phyloP scores from a whole-genome alignment of 2,797 vertebrate species.

The Eulemur rubriventer region DNA sequence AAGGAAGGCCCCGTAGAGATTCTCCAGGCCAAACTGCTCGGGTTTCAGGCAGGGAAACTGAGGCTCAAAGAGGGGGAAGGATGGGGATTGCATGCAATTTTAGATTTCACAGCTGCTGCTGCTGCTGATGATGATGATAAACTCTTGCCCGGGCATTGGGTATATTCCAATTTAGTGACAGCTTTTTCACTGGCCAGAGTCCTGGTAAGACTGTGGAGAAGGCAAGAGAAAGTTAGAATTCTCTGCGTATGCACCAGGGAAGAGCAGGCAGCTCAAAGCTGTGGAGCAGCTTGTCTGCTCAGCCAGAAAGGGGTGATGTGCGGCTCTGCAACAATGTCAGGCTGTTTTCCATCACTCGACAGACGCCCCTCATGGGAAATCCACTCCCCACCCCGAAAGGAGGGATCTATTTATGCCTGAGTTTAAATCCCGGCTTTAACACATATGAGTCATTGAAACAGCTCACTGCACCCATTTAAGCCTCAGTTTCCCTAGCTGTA shows the following conservation, averaged over 20 bases:
- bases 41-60: conserved; percentile 71
- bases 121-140: neutral
- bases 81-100: too few species aligned
- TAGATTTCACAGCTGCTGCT: neutral
- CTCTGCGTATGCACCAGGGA: neutral
- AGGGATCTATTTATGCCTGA: neutral
- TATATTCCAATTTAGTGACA: neutral
- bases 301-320: neutral
- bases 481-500: neutral
- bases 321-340: neutral
- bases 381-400: neutral
- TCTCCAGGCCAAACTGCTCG: conserved; percentile 6
- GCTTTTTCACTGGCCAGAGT: neutral
- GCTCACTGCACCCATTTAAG: neutral
- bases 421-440: neutral
- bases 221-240: neutral
- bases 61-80: conserved; percentile 22
- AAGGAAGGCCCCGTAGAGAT: conserved; percentile 37
- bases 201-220: neutral
- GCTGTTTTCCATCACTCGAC: neutral
- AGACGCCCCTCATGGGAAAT: neutral
- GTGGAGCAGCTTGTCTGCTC: neutral
- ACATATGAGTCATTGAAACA: neutral
- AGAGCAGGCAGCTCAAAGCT: neutral
- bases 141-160: neutral